Base-by-base conservation (phyloP, 2,797 vertebrate species). In the Salmo trutta region DNA sequence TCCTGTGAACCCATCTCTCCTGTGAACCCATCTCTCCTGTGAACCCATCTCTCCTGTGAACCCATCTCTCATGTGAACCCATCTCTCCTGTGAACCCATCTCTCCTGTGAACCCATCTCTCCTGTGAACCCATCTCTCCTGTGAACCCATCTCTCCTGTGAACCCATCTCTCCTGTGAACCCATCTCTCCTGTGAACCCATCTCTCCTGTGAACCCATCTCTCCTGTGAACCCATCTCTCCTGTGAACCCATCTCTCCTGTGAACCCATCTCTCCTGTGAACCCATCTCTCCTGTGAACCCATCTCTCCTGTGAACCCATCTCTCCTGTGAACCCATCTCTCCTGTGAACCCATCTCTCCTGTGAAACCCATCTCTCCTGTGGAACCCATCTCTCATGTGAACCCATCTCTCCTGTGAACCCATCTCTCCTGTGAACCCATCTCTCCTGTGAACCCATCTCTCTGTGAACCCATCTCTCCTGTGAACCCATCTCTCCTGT, bases 281-380 rank as follows among this genome's bases (percentile, higher is more conserved):
- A 84, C 81, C 89, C n/a, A 62, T 62, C 59, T 5, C 21, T 71
- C 21, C 73, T 53, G 65, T 75, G 68, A 83, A 84, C 81, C 89
- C n/a, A 62, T 62, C 59, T 5, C 21, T 71, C 21, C 73, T 53
- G 65, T 75, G 68, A 83, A 84, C 81, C 89, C n/a, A 62, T 62
- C 59, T 5, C 21, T 71, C 21, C 73, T 53, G 65, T 75, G 68
- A 83, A 84, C 81, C 89, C n/a, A 62, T 62, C 59, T 5, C 21
- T 71, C 21, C 73, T 53, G 65, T 75, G 68, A 83, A 84, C 81
- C 89, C n/a, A 62, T 62, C 59, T 5, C 21, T 71, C 21, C 73
- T 53, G 65, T 75, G 68, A 83, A 84, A n/a, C n/a, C n/a, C n/a
- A 62, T 62, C 59, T 5, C 21, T 71, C 21, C 73, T 53, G 65